phyloP scores from a whole-genome alignment of 2,888 invertebrate species.

The Chrysodeixis includens region DNA sequence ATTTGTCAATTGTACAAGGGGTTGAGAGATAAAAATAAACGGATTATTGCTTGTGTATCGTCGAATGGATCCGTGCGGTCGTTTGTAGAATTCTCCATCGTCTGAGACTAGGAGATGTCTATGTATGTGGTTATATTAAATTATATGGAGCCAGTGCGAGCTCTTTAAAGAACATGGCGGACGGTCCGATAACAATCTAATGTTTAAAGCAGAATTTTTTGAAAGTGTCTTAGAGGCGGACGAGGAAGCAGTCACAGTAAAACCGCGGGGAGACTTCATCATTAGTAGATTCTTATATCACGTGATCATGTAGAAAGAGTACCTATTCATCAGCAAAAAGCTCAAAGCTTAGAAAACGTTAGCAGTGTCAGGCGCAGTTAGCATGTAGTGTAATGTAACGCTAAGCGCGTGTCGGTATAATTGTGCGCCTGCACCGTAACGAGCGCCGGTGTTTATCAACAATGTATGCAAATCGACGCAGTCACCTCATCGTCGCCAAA shows the following conservation, averaged over 20 bases:
- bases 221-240: not conserved
- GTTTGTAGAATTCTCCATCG: constrained; percentile 60
- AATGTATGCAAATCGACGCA: constrained; percentile 70
- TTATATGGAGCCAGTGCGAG: constrained; percentile 39
- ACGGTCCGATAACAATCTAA: constrained; percentile 23
- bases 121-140: constrained; percentile 46
- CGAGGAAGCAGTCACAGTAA: not conserved
- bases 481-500: constrained; percentile 62
- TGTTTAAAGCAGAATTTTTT: not conserved
- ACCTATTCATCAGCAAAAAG: not conserved
- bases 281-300: not conserved
- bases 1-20: constrained; percentile 74
- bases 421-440: constrained; percentile 7
- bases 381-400: constrained; percentile 27
- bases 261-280: not conserved
- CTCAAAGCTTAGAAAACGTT: not conserved
- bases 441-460: constrained; percentile 61
- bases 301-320: too few relatives aligned
- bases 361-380: not conserved
- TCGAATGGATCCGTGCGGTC: constrained; percentile 75
- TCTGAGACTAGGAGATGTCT: constrained; percentile 42
- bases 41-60: constrained; percentile 86
- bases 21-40: constrained; percentile 86
- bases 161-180: constrained; percentile 14
- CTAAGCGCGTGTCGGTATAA: constrained; percentile 32